These are phyloP conservation scores for Deilephila elpenor DNA, from an alignment of 2,888 invertebrate genomes.

Conservation along the genomic window DNA sequence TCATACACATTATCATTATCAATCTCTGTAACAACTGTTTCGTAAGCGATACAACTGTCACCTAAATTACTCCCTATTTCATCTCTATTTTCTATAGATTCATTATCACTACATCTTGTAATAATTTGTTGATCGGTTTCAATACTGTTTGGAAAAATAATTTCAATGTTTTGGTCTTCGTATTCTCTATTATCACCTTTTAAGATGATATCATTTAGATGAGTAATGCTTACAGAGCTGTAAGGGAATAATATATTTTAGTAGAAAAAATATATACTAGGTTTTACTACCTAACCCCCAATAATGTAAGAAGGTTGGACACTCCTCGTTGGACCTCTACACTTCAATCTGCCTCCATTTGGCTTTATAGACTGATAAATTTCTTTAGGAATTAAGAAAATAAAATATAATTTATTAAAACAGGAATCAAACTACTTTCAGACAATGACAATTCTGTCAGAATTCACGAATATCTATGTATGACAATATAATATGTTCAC, in stretches of 20 bases:
- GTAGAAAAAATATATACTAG: no score
- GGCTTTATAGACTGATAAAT: no score
- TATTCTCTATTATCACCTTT: background rate
- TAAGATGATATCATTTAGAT: background rate
- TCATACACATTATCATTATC: conserved; percentile 28
- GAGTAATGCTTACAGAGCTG: background rate
- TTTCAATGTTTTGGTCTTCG: conserved; percentile 1
- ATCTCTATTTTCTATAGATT: conserved; percentile 7
- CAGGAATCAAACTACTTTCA: no score
- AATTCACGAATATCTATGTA: no score
- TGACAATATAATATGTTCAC: no score
- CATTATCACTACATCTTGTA: background rate
- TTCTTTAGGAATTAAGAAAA: no score
- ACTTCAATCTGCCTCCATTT: no score
- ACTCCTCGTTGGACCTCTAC: no score
- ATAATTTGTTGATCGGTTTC: background rate
- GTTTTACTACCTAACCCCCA: no score
- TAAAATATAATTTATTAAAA: no score
- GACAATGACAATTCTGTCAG: no score
- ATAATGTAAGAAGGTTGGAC: no score
- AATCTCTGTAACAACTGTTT: conserved; percentile 42
- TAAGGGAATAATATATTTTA: background rate
- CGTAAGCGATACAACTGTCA: conserved; percentile 41
- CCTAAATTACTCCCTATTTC: conserved; percentile 20
- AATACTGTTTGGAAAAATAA: background rate